Evolutionary conservation across 2,797 vertebrate species (phyloP), one percentile per base, ranked within the genome.

Genomic region (Brachyrhaphis roseni): DNA sequence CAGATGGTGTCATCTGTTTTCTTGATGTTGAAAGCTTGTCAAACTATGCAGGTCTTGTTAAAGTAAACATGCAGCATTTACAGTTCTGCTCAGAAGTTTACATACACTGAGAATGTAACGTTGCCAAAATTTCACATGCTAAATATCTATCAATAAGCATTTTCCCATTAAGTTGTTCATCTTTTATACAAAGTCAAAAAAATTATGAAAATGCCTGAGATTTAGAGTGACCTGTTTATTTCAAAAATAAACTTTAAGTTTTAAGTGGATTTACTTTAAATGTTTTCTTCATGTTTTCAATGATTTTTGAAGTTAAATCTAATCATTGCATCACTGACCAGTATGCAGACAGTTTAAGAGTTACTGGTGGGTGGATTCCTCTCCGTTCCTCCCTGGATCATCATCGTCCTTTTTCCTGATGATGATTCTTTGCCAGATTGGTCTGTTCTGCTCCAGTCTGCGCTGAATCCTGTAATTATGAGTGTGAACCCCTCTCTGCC

Each of bases 391-490:
- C 72, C 66, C 53, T 76, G 71, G 55, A 59, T 49, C 71, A 78
- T 84, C 39, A 43, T 76, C 18, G 16, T 84, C 78, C 68, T 10
- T 84, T 76, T 62, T 57, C 76, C 51, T 79, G 71, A 81, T 39
- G 34, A 46, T 55, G 66, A 8, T 57, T n/a, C 82, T 39, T 74
- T 49, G 77, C 79, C 81, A 86, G 62, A 55, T 23, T n/a, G 79
- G 78, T 80, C 77, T 5, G 0, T 39, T 36, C 81, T 76, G 80
- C 82, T 71, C 77, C 75, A 80, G 53, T 84, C 78, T 81, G n/a
- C 41, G 23, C 68, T 23, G 36, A 72, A 43, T 77, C 47, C 34
- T 46, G 82, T 85, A 86, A 90, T 90, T 86, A 91, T 77, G 76
- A 82, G 79, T 73, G 59, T 81, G 76, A 76, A 73, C 80, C 71